A percentile compares a stretch with the other conserved stretches of the same genome.
Evolutionary conservation across 2,888 invertebrate genomes (phyloP).

Genomic region (Lepidocyrtinus sp.): DNA sequence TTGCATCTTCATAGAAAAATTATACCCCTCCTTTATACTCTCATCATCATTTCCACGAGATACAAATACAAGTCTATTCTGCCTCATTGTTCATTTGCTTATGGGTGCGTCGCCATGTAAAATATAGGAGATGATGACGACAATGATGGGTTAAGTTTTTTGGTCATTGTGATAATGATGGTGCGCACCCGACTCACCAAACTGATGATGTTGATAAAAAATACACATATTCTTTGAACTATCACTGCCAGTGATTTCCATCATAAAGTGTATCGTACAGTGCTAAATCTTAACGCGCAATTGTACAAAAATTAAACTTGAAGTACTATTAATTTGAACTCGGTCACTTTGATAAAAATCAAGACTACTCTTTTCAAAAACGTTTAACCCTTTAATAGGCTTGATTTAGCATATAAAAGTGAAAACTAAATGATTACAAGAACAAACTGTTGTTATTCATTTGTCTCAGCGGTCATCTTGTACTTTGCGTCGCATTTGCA

Average conservation of each 20-base stretch:
- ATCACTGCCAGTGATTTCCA: not conserved
- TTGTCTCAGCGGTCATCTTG: too few relatives aligned
- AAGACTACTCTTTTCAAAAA: too few relatives aligned
- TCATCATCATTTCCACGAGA: too few relatives aligned
- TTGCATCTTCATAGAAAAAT: not conserved
- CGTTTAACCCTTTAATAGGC: not conserved
- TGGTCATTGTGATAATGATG: not conserved
- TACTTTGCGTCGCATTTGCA: too few relatives aligned
- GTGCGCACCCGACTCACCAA: not conserved
- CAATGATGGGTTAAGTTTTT: not conserved
- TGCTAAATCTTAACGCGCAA: not conserved
- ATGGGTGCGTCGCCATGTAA: not conserved
- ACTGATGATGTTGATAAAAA: not conserved
- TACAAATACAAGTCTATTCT: too few relatives aligned
- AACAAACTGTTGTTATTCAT: not conserved
- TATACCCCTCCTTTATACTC: not conserved
- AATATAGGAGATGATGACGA: not conserved
- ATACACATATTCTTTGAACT: not conserved
- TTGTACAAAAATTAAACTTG: too few relatives aligned
- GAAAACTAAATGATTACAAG: not conserved
- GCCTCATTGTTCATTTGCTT: not conserved
- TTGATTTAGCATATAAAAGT: not conserved
- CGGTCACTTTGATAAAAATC: not conserved
- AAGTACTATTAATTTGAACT: not conserved
- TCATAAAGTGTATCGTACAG: not conserved